Conservation (phyloP, 2,113 vertebrate genomes). For the Zapus hudsonius region DNA sequence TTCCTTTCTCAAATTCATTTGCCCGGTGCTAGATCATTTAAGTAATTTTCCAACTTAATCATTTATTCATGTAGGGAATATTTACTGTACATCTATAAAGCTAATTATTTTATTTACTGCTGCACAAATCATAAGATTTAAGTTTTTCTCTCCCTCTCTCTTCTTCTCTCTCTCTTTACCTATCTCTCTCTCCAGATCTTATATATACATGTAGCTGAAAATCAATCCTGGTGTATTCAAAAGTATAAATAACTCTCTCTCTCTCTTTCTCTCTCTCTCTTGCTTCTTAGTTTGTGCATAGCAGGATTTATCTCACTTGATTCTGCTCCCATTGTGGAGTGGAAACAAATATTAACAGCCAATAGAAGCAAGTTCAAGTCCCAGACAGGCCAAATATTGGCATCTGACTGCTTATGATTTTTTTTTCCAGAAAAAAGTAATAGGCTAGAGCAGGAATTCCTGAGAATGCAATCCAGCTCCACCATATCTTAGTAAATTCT, state of each 20-base stretch:
- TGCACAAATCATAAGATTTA: background rate
- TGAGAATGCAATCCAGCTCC: background rate
- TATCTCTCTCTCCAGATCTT: background rate
- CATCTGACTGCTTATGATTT: background rate
- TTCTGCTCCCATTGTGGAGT: background rate
- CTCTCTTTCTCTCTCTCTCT: no score
- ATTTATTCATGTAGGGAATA: background rate
- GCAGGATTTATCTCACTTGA: background rate
- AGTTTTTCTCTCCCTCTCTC: background rate
- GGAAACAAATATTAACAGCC: background rate
- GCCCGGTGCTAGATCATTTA: background rate
- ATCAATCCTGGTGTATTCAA: background rate
- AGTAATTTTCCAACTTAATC: background rate
- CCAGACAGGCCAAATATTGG: background rate
- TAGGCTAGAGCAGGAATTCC: background rate
- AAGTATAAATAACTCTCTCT: background rate
- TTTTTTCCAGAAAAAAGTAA: constrained; percentile 7
- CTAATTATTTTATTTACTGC: background rate
- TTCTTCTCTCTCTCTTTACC: background rate
- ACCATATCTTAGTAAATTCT: background rate
- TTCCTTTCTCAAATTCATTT: background rate
- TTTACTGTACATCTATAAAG: background rate
- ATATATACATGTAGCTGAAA: background rate
- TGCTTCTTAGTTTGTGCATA: background rate
- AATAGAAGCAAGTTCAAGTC: background rate